Conservation (phyloP, 2,888 invertebrate genomes). For the Ypsolopha scabrella region DNA sequence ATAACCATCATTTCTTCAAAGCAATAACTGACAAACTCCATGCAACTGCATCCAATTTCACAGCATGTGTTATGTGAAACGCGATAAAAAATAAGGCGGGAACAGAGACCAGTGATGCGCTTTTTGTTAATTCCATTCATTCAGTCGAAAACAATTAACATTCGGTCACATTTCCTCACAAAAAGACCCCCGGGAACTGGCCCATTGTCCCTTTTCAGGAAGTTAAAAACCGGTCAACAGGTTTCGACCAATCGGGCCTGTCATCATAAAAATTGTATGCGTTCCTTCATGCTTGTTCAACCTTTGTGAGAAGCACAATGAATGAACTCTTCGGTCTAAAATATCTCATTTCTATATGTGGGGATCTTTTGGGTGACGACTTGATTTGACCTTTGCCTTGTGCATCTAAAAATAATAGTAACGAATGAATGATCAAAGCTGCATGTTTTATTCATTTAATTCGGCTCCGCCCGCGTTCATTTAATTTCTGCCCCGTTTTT, state of each 20-base stretch:
- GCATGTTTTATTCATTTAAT: no score
- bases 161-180: neutral
- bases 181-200: neutral
- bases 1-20: neutral
- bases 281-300: neutral
- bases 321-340: neutral
- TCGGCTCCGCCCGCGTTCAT: no score
- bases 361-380: no score
- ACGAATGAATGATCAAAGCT: no score
- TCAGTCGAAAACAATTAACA: neutral
- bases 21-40: no score
- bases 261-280: neutral
- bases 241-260: neutral
- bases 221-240: neutral
- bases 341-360: neutral
- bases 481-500: no score
- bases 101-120: neutral
- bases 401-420: no score
- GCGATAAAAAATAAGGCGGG: no score
- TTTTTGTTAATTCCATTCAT: neutral
- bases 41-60: no score
- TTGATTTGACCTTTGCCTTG: no score
- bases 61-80: no score
- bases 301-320: neutral
- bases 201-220: neutral